These are phyloP conservation scores for Sialia sialis DNA, from an alignment of 2,113 vertebrate species.

Conservation along the genomic window DNA sequence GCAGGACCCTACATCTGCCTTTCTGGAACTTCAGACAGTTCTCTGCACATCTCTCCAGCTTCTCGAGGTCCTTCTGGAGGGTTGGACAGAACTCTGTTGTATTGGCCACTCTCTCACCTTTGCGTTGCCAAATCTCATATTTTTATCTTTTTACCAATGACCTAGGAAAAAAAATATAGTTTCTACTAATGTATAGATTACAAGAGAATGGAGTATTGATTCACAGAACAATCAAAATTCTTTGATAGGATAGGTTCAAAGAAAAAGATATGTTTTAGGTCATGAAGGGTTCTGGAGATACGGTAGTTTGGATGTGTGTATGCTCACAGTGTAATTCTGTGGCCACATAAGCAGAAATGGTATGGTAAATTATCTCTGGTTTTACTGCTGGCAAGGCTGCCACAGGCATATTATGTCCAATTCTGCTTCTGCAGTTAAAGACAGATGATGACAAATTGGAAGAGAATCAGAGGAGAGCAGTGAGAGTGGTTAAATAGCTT, in stretches of 20 bases:
- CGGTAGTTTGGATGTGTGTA: neutral
- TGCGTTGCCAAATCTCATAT: neutral
- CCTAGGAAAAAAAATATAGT: neutral
- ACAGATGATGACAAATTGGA: conserved; percentile 49
- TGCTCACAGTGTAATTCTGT: neutral
- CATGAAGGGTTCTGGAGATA: neutral
- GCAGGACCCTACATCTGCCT: neutral
- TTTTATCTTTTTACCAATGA: neutral
- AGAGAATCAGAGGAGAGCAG: conserved; percentile 14
- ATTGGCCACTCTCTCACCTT: neutral
- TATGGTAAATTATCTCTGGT: neutral
- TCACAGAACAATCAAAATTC: neutral
- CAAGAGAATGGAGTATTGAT: neutral
- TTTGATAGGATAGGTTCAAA: neutral
- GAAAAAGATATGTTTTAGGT: neutral
- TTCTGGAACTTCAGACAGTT: neutral
- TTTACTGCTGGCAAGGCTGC: neutral
- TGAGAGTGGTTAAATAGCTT: conserved; percentile 2
- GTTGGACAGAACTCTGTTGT: neutral
- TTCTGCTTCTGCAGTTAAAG: conserved; percentile 8
- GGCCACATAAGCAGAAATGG: neutral
- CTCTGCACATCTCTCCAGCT: neutral
- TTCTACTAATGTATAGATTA: neutral
- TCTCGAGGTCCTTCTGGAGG: rapidly evolving
- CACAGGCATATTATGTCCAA: neutral